Percentiles rank a stretch among this genome's conserved stretches.
phyloP scores from a whole-genome alignment of 2,797 vertebrate genomes.

The Oreochromis grahami region DNA sequence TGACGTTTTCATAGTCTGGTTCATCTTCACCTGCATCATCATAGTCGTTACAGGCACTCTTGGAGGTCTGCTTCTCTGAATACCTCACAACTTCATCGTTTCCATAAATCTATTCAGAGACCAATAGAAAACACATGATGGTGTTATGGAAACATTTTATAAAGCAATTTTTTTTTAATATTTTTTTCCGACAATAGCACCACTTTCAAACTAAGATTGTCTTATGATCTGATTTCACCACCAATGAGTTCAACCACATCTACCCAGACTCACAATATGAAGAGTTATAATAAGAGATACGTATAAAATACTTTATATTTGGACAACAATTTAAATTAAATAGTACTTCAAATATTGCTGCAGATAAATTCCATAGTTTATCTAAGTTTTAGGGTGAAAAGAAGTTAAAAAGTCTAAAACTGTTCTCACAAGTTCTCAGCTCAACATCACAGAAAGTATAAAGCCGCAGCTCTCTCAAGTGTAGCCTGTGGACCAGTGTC shows the following conservation, averaged over 20 bases:
- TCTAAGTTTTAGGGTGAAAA: background rate
- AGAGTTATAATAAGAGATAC: rapidly evolving
- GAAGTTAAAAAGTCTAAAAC: background rate
- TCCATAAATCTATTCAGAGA: background rate
- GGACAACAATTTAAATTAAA: background rate
- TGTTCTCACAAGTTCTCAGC: background rate
- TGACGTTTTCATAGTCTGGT: background rate
- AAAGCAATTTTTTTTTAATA: background rate
- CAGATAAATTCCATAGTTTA: background rate
- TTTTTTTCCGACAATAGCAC: background rate
- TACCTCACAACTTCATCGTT: background rate
- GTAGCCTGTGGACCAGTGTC: background rate
- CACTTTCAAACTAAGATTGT: background rate
- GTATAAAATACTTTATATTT: background rate
- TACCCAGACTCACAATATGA: background rate
- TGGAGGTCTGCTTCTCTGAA: background rate
- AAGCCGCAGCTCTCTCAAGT: background rate
- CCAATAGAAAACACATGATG: rapidly evolving
- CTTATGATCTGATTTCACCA: background rate
- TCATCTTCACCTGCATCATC: background rate
- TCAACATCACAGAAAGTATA: background rate
- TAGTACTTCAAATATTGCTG: background rate
- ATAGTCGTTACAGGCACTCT: background rate
- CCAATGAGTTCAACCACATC: background rate
- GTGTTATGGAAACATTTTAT: background rate